These are phyloP conservation scores for Lutjanus erythropterus DNA, from an alignment of 2,113 vertebrate species.

Conservation along the genomic window DNA sequence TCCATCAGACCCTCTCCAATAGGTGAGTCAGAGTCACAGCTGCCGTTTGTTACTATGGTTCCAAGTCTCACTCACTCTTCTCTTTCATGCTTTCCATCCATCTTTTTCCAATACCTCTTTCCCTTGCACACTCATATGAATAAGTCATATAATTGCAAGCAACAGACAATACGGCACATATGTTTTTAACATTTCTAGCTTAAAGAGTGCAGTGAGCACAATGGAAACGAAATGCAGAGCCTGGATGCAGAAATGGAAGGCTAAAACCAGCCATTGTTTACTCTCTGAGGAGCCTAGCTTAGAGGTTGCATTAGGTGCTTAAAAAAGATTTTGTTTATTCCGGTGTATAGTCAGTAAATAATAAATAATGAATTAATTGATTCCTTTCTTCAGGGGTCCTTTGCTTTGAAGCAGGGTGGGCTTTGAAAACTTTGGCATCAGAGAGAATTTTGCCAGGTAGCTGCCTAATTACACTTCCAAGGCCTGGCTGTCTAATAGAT, in stretches of 20 bases:
- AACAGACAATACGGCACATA: conserved; percentile 53
- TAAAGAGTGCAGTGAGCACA: conserved; percentile 41
- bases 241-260: conserved; percentile 45
- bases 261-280: conserved; percentile 71
- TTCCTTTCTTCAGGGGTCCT: conserved; percentile 65
- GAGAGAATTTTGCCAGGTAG: conserved; percentile 71
- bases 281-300: conserved; percentile 56
- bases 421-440: conserved; percentile 75
- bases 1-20: conserved; percentile 25
- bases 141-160: conserved; percentile 69
- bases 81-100: conserved; percentile 29
- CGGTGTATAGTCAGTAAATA: conserved; percentile 60
- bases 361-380: conserved; percentile 73
- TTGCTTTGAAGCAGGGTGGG: conserved; percentile 70
- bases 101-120: conserved; percentile 25
- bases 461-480: conserved; percentile 74
- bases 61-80: conserved; percentile 9
- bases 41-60: conserved; percentile 54
- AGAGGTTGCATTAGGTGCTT: conserved; percentile 69
- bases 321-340: conserved; percentile 73
- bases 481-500: conserved; percentile 49
- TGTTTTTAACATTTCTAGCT: conserved; percentile 44
- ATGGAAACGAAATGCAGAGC: conserved; percentile 34
- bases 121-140: conserved; percentile 59
- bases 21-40: conserved; percentile 54